Evolutionary conservation across 2,797 vertebrate species (phyloP).

Genomic region (Dendrocincla tyrannina): DNA sequence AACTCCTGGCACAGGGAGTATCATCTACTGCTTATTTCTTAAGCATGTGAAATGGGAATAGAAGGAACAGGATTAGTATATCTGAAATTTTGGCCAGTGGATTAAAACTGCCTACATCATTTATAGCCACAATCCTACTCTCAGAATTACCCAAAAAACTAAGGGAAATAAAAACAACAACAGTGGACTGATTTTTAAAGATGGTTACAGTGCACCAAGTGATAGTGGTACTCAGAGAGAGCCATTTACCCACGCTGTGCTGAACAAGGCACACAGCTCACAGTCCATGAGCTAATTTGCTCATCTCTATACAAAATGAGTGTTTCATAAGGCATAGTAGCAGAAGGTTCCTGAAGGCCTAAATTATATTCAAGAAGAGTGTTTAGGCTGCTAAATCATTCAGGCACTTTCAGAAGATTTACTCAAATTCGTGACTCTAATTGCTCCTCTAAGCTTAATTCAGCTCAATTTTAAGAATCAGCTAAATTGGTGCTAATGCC

Average conservation of each 20-base stretch:
- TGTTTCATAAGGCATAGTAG: background rate
- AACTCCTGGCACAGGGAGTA: background rate
- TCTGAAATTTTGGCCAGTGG: background rate
- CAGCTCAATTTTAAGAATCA: conserved; percentile 3
- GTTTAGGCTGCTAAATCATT: background rate
- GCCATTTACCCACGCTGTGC: background rate
- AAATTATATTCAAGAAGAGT: background rate
- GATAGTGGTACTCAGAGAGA: background rate
- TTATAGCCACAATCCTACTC: background rate
- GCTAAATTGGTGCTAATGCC: conserved; percentile 2
- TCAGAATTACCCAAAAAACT: background rate
- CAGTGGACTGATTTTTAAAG: background rate
- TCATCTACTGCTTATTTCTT: background rate
- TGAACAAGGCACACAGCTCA: background rate
- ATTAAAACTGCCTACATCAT: background rate
- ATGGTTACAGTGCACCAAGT: background rate
- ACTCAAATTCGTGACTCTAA: background rate
- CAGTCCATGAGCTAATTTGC: background rate
- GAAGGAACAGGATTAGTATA: background rate
- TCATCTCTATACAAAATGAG: background rate
- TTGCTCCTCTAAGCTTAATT: background rate
- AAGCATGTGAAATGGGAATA: background rate
- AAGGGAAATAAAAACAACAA: background rate
- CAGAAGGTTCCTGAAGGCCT: background rate
- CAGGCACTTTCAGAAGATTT: background rate